These are phyloP conservation scores for Paedocypris micromegethes DNA, from an alignment of 2,797 vertebrate species.

Conservation along the genomic window DNA sequence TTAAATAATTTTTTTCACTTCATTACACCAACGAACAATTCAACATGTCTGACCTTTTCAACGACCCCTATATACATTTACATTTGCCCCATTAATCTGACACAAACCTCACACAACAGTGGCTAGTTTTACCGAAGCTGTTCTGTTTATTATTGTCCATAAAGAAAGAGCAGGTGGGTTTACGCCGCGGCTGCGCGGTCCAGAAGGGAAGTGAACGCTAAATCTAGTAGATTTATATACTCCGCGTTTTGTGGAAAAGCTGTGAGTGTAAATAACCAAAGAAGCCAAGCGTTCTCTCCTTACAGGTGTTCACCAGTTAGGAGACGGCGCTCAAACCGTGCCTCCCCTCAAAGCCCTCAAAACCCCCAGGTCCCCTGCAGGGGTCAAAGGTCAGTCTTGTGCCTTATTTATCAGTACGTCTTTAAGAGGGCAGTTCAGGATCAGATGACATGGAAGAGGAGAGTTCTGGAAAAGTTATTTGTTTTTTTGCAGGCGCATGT, in stretches of 20 bases:
- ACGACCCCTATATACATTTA: too few species aligned
- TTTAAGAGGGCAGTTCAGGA: constrained; percentile 29
- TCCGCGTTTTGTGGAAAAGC: constrained; percentile 7
- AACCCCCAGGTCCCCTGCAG: constrained; percentile 33
- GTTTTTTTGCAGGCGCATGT: constrained; percentile 33
- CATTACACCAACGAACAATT: too few species aligned
- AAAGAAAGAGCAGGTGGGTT: constrained; percentile 23
- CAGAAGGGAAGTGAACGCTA: constrained; percentile 13
- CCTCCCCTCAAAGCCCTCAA: constrained; percentile 3
- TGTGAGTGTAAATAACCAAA: constrained; percentile 21
- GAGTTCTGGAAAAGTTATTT: constrained; percentile 46
- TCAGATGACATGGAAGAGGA: constrained; percentile 33
- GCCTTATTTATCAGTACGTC: constrained; percentile 45
- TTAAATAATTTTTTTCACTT: too few species aligned
- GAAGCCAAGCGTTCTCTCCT: constrained; percentile 7
- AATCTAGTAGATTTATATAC: constrained; percentile 26
- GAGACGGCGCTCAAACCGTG: constrained; percentile 14
- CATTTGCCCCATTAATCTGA: too few species aligned
- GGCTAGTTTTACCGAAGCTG: constrained; percentile 6
- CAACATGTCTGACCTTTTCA: too few species aligned
- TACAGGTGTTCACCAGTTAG: constrained; percentile 29
- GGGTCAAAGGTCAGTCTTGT: constrained; percentile 51
- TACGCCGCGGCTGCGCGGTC: background rate
- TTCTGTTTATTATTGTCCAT: constrained; percentile 5
- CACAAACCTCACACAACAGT: background rate